These are phyloP conservation scores for Sebastes ruberrimus DNA, from an alignment of 2,797 vertebrate species.

Conservation along the genomic window DNA sequence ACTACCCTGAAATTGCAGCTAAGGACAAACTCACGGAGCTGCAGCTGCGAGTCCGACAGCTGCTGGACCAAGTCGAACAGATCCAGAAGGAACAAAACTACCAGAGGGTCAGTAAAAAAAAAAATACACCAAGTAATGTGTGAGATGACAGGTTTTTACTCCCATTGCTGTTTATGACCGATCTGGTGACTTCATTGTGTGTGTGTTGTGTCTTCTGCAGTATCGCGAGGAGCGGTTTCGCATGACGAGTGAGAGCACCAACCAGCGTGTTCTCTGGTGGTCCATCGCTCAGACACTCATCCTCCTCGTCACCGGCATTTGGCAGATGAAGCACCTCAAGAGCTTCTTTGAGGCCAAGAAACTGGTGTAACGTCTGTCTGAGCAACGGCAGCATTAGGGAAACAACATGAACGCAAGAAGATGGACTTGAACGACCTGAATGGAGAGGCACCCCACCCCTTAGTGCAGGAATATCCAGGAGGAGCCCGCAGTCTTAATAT, in stretches of 20 bases:
- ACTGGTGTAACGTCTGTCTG: slow-evolving; percentile 82
- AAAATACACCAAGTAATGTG: neutral
- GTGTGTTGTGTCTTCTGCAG: slow-evolving; percentile 62
- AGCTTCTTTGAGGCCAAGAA: slow-evolving; percentile 98
- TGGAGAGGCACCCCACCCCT: neutral
- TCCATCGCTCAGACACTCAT: slow-evolving; percentile 95
- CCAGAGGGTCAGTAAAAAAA: slow-evolving; percentile 88
- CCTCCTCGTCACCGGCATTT: slow-evolving; percentile 93
- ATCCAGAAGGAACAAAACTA: slow-evolving; percentile 98
- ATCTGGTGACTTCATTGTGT: neutral
- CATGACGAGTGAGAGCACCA: slow-evolving; percentile 96
- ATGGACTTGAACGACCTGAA: slow-evolving; percentile 13
- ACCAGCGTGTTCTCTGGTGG: slow-evolving; percentile 97
- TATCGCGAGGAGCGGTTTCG: slow-evolving; percentile 95
- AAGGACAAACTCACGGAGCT: slow-evolving; percentile 95
- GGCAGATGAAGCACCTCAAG: slow-evolving; percentile 98
- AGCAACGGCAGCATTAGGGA: neutral
- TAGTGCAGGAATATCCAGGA: neutral
- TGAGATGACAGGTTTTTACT: neutral
- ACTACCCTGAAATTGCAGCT: slow-evolving; percentile 95
- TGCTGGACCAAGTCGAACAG: slow-evolving; percentile 95
- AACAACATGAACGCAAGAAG: neutral
- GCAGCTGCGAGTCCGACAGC: slow-evolving; percentile 91
- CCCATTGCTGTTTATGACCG: neutral
- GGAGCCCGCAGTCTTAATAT: slow-evolving; percentile 9